Conservation (phyloP, 2,113 vertebrate genomes). For the Strigops habroptila region DNA sequence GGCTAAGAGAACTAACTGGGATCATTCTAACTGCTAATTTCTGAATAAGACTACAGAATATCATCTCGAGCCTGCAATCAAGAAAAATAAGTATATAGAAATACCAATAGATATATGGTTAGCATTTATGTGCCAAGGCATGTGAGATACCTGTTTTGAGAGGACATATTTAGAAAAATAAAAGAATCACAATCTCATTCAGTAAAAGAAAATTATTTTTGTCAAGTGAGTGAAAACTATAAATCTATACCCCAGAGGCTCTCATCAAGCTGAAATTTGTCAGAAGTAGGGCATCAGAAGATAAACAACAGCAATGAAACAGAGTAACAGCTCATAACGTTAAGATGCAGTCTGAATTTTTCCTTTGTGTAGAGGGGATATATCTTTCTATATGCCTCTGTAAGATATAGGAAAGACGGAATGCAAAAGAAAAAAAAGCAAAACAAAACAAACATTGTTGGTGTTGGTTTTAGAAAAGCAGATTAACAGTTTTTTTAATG, state of each 20-base stretch:
- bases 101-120: neutral
- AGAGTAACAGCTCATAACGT: neutral
- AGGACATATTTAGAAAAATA: slow-evolving; percentile 22
- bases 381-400: neutral
- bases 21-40: neutral
- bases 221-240: neutral
- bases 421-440: neutral
- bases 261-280: slow-evolving; percentile 13
- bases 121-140: neutral
- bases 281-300: neutral
- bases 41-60: neutral
- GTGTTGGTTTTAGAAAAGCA: neutral
- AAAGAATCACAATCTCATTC: neutral
- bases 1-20: neutral
- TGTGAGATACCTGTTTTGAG: neutral
- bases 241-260: neutral
- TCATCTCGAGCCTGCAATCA: neutral
- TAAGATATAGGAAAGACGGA: neutral
- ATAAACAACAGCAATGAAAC: neutral
- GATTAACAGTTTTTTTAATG: neutral
- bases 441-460: neutral
- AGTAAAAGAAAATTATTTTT: neutral
- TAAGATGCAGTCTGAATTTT: neutral
- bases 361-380: neutral
- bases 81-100: neutral